Percentiles rank a stretch among this genome's conserved stretches.
Conservation (phyloP, 2,797 vertebrate genomes). For the Uromys caudimaculatus region DNA sequence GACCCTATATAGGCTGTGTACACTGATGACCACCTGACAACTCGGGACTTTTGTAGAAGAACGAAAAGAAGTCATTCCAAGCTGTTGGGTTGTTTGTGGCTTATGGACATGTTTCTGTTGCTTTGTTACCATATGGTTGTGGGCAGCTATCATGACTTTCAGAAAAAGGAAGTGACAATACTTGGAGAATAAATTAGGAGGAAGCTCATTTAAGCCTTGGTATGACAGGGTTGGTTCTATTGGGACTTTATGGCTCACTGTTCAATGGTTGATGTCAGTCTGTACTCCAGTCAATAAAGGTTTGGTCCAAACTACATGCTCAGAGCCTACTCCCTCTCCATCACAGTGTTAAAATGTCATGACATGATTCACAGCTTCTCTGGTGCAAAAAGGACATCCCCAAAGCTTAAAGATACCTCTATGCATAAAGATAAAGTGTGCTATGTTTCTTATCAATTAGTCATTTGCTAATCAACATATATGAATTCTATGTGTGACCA, state of each 20-base stretch:
- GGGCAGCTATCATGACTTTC: not conserved
- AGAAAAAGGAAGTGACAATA: not conserved
- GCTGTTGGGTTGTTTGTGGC: not conserved
- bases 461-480: not conserved
- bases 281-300: not conserved
- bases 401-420: not conserved
- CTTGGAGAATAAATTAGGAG: not conserved
- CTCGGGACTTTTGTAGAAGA: not conserved
- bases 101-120: no score
- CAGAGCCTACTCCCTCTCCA: not conserved
- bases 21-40: not conserved
- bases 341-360: not conserved
- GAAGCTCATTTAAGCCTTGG: not conserved
- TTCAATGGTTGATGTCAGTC: not conserved
- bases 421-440: not conserved
- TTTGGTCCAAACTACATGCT: not conserved
- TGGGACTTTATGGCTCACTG: not conserved
- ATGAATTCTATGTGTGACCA: not conserved
- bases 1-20: not conserved
- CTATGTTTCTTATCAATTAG: not conserved
- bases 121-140: not conserved
- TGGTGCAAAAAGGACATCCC: not conserved
- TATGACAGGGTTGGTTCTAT: not conserved
- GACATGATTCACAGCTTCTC: not conserved
- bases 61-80: not conserved